A percentile compares a stretch with the other conserved stretches of the same genome.
phyloP scores from a whole-genome alignment of 1,140 invertebrate genomes.

The Drosophila arizonae region DNA sequence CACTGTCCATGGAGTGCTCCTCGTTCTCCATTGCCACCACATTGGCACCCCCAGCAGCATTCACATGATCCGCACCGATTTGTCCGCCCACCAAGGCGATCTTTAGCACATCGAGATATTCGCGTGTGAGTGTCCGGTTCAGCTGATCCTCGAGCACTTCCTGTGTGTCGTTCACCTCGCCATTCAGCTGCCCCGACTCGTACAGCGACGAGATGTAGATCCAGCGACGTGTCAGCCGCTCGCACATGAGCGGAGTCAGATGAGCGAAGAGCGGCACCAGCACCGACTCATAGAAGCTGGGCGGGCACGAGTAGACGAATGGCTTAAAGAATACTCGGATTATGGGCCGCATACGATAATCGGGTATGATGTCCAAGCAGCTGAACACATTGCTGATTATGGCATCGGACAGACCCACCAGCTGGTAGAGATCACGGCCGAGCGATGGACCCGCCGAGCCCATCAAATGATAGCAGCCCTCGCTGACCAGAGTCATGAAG shows the following conservation, averaged over 20 bases:
- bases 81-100: constrained; percentile 85
- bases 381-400: constrained; percentile 87
- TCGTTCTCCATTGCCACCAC: constrained; percentile 88
- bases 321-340: constrained; percentile 93
- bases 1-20: constrained; percentile 86
- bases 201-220: constrained; percentile 89
- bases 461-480: constrained; percentile 90
- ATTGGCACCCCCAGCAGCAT: constrained; percentile 79
- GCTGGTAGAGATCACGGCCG: constrained; percentile 91
- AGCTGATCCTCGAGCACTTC: constrained; percentile 95
- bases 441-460: constrained; percentile 90
- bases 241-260: constrained; percentile 90
- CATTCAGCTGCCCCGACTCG: constrained; percentile 90
- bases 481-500: constrained; percentile 88
- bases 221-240: constrained; percentile 90
- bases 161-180: constrained; percentile 91
- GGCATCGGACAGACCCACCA: constrained; percentile 86
- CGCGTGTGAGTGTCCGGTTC: constrained; percentile 92
- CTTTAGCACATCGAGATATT: constrained; percentile 93
- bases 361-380: constrained; percentile 90
- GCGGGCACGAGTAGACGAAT: constrained; percentile 92
- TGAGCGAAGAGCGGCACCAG: constrained; percentile 90
- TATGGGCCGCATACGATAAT: constrained; percentile 91
- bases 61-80: constrained; percentile 68
- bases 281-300: constrained; percentile 89